Base-by-base conservation (phyloP, 53 echinoderm and acorn worm genomes). In the Patiria pectinifera region DNA sequence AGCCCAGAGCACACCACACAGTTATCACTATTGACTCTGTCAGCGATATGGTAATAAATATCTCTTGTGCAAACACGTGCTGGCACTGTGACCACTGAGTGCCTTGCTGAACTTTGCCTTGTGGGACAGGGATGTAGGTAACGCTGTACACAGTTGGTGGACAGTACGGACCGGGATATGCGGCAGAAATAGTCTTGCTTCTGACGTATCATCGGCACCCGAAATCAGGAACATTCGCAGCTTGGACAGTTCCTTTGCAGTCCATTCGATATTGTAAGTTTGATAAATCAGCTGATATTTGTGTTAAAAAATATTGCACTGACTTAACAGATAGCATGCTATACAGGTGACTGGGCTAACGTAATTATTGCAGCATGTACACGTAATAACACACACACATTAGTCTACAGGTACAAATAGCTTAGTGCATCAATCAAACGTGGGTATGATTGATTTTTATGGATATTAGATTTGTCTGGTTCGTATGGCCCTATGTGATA, bases 31-130 rank as follows among this genome's bases (percentile, higher is more conserved):
- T 89, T 89, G 89, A 61, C 19, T 78, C 62, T 78, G 78, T 89
- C 89, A 78, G 78, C 19, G 78, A 89, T 89, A 89, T 78, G 59
- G 25, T 45, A 78, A 89, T 79, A 59, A 88, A 62, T 89, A 78
- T 44, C 53, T 79, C 89, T 79, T 60, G 45, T 46, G 79, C 80
- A 89, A 89, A 89, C 79, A 89, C 22, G 62, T 71, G 24, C 78
- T 46, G 6, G 58, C 60, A 59, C 35, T 35, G 18, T 78, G 45
- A 85, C 85, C 45, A 63, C 19, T 19, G 45, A 71, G 43, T 24
- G 59, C 59, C 78, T 89, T 60, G 58, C 80, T 89, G 89, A 89
- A 89, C 89, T 79, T 89, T 89, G 89, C 89, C 78, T 78, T 78
- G 59, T 60, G 60, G 21, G 80, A 23, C 25, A 14, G 11, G 59